Percentiles rank a stretch among this genome's conserved stretches.
These are phyloP conservation scores for Thryonomys swinderianus DNA, from an alignment of 2,113 vertebrate species.

Conservation along the genomic window DNA sequence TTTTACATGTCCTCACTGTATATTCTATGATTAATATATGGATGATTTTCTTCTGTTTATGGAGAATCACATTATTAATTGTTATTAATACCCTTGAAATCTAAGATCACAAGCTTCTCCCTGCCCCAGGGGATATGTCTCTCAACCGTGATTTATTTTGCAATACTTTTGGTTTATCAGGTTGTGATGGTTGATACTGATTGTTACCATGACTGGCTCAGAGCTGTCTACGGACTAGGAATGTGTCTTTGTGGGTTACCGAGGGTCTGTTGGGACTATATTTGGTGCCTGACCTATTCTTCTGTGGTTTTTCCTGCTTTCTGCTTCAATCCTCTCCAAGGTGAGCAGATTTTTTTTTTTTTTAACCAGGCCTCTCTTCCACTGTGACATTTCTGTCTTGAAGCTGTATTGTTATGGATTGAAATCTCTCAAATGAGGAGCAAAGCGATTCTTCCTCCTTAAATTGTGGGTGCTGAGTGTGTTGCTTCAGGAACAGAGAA, in stretches of 20 bases:
- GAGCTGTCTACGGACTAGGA: neutral
- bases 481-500: neutral
- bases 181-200: neutral
- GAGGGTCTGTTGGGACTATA: neutral
- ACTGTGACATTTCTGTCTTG: neutral
- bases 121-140: neutral
- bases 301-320: neutral
- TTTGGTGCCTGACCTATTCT: neutral
- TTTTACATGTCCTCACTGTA: neutral
- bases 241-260: neutral
- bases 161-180: neutral
- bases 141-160: neutral
- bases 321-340: neutral
- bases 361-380: too few relatives aligned
- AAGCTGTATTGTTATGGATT: neutral
- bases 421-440: neutral
- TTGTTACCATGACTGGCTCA: neutral
- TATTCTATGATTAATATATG: neutral
- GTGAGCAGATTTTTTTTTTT: neutral
- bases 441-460: neutral
- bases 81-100: neutral
- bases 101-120: neutral
- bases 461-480: neutral
- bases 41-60: neutral
- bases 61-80: neutral